phyloP scores from a whole-genome alignment of 2,888 invertebrate genomes.

The Oasisia sp. region DNA sequence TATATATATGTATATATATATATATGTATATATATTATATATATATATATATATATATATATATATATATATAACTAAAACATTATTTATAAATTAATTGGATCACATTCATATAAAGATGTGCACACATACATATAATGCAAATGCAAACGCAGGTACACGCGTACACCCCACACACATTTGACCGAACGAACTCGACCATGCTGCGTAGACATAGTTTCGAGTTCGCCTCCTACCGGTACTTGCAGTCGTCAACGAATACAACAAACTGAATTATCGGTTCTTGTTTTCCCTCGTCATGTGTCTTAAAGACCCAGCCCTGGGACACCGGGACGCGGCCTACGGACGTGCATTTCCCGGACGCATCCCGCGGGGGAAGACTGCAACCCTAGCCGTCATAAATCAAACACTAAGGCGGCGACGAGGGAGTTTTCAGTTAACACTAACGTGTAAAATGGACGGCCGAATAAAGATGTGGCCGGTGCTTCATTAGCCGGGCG shows the following conservation, averaged over 20 bases:
- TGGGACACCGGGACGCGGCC: background rate
- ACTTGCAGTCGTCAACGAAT: background rate
- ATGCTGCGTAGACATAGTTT: background rate
- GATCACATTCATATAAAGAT: too few relatives aligned
- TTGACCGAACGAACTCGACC: background rate
- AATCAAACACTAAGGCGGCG: background rate
- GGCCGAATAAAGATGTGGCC: background rate
- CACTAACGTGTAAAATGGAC: background rate
- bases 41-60: background rate
- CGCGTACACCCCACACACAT: background rate
- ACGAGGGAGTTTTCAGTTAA: background rate
- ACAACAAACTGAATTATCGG: background rate
- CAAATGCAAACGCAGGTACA: background rate
- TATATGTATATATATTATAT: background rate
- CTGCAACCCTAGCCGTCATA: background rate
- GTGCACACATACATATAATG: too few relatives aligned
- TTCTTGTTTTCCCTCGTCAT: background rate
- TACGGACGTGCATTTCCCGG: background rate
- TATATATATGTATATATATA: background rate
- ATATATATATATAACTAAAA: too few relatives aligned
- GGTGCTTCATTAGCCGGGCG: background rate
- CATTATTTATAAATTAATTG: too few relatives aligned
- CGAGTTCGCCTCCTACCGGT: background rate
- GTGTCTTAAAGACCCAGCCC: background rate
- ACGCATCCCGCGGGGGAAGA: background rate